Evolutionary conservation across 2,888 invertebrate genomes (phyloP).

Genomic region (Branchinecta sandiegonensis): DNA sequence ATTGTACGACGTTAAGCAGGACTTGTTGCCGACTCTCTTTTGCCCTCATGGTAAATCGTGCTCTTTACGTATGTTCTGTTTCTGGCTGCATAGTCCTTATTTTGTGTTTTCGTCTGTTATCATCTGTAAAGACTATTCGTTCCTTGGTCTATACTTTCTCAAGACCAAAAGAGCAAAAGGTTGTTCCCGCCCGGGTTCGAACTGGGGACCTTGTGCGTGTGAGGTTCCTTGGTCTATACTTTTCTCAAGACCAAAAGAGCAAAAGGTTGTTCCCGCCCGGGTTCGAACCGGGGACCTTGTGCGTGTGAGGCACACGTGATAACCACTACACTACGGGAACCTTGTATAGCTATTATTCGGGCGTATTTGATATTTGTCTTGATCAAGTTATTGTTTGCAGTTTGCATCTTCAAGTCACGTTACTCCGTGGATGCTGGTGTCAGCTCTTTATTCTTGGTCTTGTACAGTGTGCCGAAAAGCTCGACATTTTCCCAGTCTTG

Average conservation of each 20-base stretch:
- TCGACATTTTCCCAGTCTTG: neutral
- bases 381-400: neutral
- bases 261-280: conserved; percentile 10
- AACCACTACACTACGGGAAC: conserved; percentile 16
- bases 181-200: conserved; percentile 15
- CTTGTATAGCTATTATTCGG: neutral
- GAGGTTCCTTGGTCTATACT: neutral
- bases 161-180: neutral
- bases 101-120: no score
- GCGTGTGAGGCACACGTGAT: conserved; percentile 16
- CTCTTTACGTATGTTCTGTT: no score
- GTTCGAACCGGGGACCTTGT: conserved; percentile 17
- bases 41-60: no score
- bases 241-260: neutral
- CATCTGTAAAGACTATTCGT: no score
- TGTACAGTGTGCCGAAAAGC: neutral
- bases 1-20: no score
- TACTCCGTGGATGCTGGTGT: conserved; percentile 7
- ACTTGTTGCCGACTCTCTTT: no score
- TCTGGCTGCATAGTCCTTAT: no score
- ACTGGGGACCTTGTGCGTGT: conserved; percentile 16
- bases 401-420: neutral
- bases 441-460: conserved; percentile 6
- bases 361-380: no score
- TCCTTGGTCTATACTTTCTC: no score